Evolutionary conservation across 2,113 vertebrate genomes (phyloP), one percentile per base, ranked within the genome.

Genomic region (Rostratula benghalensis): DNA sequence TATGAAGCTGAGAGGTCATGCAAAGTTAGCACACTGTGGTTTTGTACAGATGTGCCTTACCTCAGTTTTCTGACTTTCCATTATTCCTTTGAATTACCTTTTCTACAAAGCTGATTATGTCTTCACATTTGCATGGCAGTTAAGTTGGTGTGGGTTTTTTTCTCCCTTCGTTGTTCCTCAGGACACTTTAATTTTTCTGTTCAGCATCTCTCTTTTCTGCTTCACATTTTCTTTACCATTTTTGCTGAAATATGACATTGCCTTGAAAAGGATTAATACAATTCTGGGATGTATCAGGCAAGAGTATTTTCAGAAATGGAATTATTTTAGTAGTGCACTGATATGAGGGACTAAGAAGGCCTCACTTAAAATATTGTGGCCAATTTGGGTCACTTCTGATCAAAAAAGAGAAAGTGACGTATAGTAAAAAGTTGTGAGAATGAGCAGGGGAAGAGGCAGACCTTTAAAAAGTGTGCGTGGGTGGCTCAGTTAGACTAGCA

Each of bases 81-180:
- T 94, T 91, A 91, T 94, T 75, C 68, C 86, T 90, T 84, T 84
- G 76, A 92, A 94, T 92, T 83, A 94, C 73, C 89, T 94, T 95
- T 92, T 60, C 80, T 94, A 51, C 89, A 89, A 65, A 92, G 76
- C 73, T 94, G 89, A 94, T 94, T 77, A 94, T 82, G 80, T 92
- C 89, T 90, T 95, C 80, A 86, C 2, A 0, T 87, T 90, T 78
- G n/a, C 60, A 94, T 37, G 64, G 75, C 27, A 65, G 25, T 46
- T 13, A 2, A 21, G 2, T 37, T 39, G n/a, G n/a, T n/a, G 56
- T 7, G 5, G 12, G 60, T 46, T 41, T 64, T 68, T 68, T 31
- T 0, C 27, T 90, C 31, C 65, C 33, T 87, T 30, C 51, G 33
- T 74, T 94, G 46, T 75, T 96, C 76, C 46, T 92, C 35, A 25